Evolutionary conservation across 2,113 vertebrate genomes (phyloP), one percentile per base, ranked within the genome.

Genomic region (Daphoenositta chrysoptera): DNA sequence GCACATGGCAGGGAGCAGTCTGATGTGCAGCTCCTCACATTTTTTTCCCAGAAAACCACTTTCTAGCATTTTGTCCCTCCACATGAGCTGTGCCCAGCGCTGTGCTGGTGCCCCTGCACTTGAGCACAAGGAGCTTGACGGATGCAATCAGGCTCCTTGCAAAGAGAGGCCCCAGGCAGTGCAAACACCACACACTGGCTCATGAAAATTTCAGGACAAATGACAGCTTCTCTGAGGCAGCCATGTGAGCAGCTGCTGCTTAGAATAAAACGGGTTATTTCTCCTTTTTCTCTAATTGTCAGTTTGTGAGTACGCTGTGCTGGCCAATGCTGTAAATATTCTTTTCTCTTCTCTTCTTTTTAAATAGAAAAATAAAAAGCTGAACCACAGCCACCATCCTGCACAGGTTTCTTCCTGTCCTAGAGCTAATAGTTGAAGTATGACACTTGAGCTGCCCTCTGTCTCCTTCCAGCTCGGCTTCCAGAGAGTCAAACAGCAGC

Each of bases 191-290:
- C 76, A 61, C 88, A 94, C 10, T 10, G 7, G 31, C 86, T 96
- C 92, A 93, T 92, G 96, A 93, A 92, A 94, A 96, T 96, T 96
- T 95, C 93, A 92, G 88, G 73, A 77, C 80, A 83, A 88, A 83
- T 89, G 94, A 88, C 94, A 95, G 86, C 76, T 78, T 50, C 92
- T 95, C 85, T 78, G 56, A 92, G 71, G 86, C 85, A 83, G 88
- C 88, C 51, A 44, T 5, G 51, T 10, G 80, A 94, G 77, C 37
- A 89, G 95, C 83, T 84, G 86, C 86, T 89, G 47, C 70, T 89
- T 39, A 40, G 80, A 81, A 90, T 63, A 70, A 94, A 94, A 83
- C 8, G 56, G 51, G 33, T 63, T 92, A 35, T 88, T 85, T 73
- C 72, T 69, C 79, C 60, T 84, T 54, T 70, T 83, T 44, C 80